Evolutionary conservation across 2,113 vertebrate species (phyloP).

Genomic region (Cyphotilapia sp.): DNA sequence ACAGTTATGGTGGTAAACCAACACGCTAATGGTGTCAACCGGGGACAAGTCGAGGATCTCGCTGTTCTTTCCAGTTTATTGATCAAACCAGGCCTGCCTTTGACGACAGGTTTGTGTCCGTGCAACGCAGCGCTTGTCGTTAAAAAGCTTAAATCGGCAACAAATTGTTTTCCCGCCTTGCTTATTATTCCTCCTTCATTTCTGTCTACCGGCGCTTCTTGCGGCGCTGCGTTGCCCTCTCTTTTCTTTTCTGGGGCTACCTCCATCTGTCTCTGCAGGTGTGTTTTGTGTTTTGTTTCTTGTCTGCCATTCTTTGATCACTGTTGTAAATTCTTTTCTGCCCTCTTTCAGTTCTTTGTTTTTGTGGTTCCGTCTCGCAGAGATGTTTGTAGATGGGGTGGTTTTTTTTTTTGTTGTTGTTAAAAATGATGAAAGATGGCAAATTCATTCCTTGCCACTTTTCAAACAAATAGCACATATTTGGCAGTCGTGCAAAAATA

Average conservation of each 20-base stretch:
- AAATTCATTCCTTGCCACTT: constrained; percentile 10
- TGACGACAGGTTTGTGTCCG: neutral
- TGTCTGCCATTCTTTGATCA: constrained; percentile 49
- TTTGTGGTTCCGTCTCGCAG: constrained; percentile 36
- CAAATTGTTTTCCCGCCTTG: neutral
- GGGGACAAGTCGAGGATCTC: constrained; percentile 8
- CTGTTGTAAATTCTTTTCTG: constrained; percentile 8
- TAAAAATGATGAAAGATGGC: constrained; percentile 18
- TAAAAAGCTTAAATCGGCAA: constrained; percentile 24
- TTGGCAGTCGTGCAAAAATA: constrained; percentile 31
- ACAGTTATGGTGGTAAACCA: constrained; percentile 38
- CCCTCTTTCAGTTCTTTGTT: constrained; percentile 36
- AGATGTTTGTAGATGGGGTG: constrained; percentile 11
- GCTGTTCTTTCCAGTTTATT: constrained; percentile 22
- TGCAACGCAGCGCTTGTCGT: neutral
- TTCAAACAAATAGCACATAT: constrained; percentile 25
- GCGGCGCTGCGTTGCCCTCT: neutral
- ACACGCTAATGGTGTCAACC: constrained; percentile 26
- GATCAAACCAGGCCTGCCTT: neutral
- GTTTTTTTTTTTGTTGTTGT: neutral
- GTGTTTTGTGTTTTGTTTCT: constrained; percentile 20
- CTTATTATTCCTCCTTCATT: constrained; percentile 38
- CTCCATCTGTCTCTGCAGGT: constrained; percentile 55
- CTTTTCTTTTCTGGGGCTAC: neutral
- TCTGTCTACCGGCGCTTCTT: neutral